phyloP scores from a whole-genome alignment of 1,140 invertebrate genomes.

The Drosophila pachea region DNA sequence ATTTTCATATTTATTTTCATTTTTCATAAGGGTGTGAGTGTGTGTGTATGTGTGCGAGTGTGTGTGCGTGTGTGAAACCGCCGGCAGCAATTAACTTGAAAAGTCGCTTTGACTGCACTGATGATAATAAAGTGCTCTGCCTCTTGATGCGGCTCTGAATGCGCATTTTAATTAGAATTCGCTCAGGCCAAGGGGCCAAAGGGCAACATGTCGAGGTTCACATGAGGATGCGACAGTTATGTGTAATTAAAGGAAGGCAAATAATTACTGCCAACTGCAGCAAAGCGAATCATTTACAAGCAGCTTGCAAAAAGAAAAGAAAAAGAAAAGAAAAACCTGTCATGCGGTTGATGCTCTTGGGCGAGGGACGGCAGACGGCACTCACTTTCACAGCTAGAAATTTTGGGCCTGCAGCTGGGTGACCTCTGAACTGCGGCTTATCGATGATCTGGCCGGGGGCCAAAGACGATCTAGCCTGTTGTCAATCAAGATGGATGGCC shows the following conservation, averaged over 20 bases:
- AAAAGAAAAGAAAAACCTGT: neutral
- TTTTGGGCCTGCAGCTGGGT: neutral
- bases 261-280: too few relatives aligned
- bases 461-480: conserved; percentile 19
- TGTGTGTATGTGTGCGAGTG: conserved; percentile 1
- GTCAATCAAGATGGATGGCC: conserved; percentile 27
- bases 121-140: conserved; percentile 41
- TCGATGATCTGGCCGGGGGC: conserved; percentile 24
- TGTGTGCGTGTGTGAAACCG: conserved; percentile 14
- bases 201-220: conserved; percentile 35
- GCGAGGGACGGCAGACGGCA: too few relatives aligned
- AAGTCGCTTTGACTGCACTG: conserved; percentile 59
- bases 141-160: conserved; percentile 29
- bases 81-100: conserved; percentile 68
- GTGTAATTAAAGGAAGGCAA: neutral
- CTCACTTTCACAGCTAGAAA: conserved; percentile 3
- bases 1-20: conserved; percentile 3
- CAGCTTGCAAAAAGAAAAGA: neutral
- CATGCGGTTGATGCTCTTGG: too few relatives aligned
- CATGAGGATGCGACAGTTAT: neutral
- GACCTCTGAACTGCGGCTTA: conserved; percentile 22
- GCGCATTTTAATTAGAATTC: conserved; percentile 69
- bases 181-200: conserved; percentile 13
- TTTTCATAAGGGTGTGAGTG: conserved; percentile 46
- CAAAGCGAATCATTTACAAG: neutral